Evolutionary conservation across 2,888 invertebrate species (phyloP).

Genomic region (Dorcus parallelipipedus): DNA sequence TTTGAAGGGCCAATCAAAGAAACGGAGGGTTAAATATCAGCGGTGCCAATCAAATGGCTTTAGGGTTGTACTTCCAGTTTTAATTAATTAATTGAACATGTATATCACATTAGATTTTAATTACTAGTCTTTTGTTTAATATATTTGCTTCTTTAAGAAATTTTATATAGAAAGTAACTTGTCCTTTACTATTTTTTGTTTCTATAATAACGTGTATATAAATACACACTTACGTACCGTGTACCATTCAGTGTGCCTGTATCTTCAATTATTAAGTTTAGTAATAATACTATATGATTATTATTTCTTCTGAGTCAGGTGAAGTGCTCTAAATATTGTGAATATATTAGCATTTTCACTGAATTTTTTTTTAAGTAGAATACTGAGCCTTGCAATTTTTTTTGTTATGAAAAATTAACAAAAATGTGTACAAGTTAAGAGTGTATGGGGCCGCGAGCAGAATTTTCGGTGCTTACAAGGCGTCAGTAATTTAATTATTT

Average conservation of each 20-base stretch:
- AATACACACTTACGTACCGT: background rate
- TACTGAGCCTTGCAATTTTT: background rate
- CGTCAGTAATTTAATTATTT: background rate
- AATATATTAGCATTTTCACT: slow-evolving; percentile 38
- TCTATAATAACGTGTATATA: slow-evolving; percentile 15
- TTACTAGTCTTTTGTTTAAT: slow-evolving; percentile 35
- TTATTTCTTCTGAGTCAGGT: slow-evolving; percentile 27
- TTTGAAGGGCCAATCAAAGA: slow-evolving; percentile 38
- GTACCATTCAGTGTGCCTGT: slow-evolving; percentile 39
- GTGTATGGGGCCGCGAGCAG: background rate
- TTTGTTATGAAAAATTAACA: slow-evolving; percentile 1
- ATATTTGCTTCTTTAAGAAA: slow-evolving; percentile 3
- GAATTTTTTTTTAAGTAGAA: background rate
- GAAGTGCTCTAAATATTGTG: slow-evolving; percentile 46
- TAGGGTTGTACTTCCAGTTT: background rate
- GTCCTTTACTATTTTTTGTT: slow-evolving; percentile 8
- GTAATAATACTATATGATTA: slow-evolving; percentile 30
- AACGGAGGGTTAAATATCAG: slow-evolving; percentile 1
- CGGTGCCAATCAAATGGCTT: background rate
- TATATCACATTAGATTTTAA: slow-evolving; percentile 27
- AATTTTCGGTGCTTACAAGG: background rate
- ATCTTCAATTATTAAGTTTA: slow-evolving; percentile 15
- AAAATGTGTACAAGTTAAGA: background rate
- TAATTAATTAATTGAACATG: background rate
- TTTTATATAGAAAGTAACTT: slow-evolving; percentile 7